Evolutionary conservation across 2,113 vertebrate genomes (phyloP).

Genomic region (Gallinago undulata): DNA sequence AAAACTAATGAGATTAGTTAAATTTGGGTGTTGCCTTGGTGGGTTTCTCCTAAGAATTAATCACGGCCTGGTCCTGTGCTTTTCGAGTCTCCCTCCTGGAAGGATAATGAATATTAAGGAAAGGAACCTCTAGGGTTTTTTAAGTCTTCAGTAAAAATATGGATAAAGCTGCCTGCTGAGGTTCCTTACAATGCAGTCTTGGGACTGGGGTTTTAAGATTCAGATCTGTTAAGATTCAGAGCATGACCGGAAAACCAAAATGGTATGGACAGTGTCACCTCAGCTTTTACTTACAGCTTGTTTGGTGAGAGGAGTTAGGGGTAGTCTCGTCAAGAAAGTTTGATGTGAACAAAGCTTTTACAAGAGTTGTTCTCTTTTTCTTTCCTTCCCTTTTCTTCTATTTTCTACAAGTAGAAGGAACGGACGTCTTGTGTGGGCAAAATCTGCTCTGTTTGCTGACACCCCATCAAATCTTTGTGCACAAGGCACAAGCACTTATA

Average conservation of each 20-base stretch:
- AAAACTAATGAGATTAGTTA: neutral
- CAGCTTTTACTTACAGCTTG: neutral
- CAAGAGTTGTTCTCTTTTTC: neutral
- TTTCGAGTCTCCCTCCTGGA: neutral
- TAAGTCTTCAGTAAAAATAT: neutral
- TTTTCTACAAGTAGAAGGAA: neutral
- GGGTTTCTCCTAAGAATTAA: neutral
- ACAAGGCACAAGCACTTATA: neutral
- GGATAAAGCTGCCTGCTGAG: neutral
- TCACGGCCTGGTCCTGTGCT: neutral
- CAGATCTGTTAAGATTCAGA: neutral
- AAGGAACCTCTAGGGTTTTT: neutral
- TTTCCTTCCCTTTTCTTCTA: neutral
- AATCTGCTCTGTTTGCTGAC: neutral
- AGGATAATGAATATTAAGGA: neutral
- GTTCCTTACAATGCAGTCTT: neutral
- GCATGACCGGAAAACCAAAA: neutral
- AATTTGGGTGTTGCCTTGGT: neutral
- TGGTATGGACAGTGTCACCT: neutral
- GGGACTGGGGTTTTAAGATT: neutral
- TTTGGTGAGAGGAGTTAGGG: neutral
- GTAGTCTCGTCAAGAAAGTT: neutral
- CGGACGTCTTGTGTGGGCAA: neutral
- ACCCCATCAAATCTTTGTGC: neutral
- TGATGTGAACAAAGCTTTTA: neutral